Base-by-base conservation (phyloP, 2,797 vertebrate genomes). In the Oreonectes daqikongensis region DNA sequence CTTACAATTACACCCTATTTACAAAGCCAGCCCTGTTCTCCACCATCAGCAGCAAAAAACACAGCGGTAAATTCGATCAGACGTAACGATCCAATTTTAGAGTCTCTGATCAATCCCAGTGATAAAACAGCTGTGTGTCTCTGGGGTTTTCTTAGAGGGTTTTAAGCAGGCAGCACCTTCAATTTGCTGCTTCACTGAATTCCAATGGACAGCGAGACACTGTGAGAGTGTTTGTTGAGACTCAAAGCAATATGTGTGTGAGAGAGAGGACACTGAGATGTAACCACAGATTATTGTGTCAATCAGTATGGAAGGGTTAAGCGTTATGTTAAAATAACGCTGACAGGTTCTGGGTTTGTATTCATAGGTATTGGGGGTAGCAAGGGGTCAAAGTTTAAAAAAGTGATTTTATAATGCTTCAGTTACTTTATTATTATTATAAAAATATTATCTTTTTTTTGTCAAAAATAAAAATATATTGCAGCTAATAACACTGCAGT, bases 161-260 rank as follows among this genome's bases (percentile, higher is more conserved):
- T 79, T 81, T 88, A 80, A 82, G 75, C 61, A 77, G 61, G 71
- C 75, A 48, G 65, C 77, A 82, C 80, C 80, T 80, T 78, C 75
- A 87, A 91, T 92, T 93, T 90, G 86, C 83, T 85, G 90, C 90
- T 75, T 87, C 84, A 87, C 81, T 89, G 87, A 90, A 83, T 81
- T 82, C 84, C 85, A 87, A 88, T 89, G 88, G 88, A 90, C 82
- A 86, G 89, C 90, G 89, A 88, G 84, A 89, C 72, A 80, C 87
- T 85, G 86, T 84, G 84, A 77, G 81, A 69, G 83, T 87, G 86
- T 88, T 86, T 87, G 88, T 92, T 87, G 87, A 83, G 83, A 87
- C 87, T 86, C 84, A 89, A 79, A 84, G 89, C 82, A 85, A 88
- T 87, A 79, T 87, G 86, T 83, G 87, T 87, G 81, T 68, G 78